Percentiles rank a stretch among this genome's conserved stretches.
phyloP scores from a whole-genome alignment of 35 echinoderm and acorn worm genomes.

The Amphiura filiformis region DNA sequence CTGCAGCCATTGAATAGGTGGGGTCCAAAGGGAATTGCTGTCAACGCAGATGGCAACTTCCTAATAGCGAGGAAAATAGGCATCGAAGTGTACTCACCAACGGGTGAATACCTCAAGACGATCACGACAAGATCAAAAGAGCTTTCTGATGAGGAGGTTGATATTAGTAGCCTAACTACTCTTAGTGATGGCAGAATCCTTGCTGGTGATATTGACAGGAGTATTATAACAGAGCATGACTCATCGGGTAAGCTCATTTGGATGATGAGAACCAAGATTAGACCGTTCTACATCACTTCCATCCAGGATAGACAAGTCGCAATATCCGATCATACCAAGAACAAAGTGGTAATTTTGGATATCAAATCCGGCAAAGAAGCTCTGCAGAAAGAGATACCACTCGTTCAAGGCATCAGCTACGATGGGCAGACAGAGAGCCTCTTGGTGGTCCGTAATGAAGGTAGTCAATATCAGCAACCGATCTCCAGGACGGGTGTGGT shows the following conservation, averaged over 20 bases:
- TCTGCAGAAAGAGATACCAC: background rate
- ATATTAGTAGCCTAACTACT: background rate
- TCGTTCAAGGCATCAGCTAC: background rate
- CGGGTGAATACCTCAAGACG: background rate
- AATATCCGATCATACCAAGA: background rate
- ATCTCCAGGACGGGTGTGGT: background rate
- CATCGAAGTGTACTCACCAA: background rate
- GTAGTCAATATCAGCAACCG: background rate
- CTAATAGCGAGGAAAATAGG: background rate
- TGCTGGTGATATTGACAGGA: background rate
- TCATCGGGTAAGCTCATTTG: background rate
- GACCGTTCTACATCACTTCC: background rate
- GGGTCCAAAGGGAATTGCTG: background rate
- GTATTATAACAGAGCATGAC: background rate
- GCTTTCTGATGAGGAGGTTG: background rate
- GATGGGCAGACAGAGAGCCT: background rate
- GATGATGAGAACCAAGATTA: background rate
- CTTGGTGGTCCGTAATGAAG: background rate
- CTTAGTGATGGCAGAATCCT: background rate
- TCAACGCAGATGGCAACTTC: background rate
- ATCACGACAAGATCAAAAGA: background rate
- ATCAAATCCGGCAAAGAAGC: background rate
- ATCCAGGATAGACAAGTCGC: background rate
- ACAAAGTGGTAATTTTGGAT: background rate
- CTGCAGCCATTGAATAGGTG: background rate